These are phyloP conservation scores for Artibeus lituratus DNA, from an alignment of 2,797 vertebrate genomes.

Conservation along the genomic window DNA sequence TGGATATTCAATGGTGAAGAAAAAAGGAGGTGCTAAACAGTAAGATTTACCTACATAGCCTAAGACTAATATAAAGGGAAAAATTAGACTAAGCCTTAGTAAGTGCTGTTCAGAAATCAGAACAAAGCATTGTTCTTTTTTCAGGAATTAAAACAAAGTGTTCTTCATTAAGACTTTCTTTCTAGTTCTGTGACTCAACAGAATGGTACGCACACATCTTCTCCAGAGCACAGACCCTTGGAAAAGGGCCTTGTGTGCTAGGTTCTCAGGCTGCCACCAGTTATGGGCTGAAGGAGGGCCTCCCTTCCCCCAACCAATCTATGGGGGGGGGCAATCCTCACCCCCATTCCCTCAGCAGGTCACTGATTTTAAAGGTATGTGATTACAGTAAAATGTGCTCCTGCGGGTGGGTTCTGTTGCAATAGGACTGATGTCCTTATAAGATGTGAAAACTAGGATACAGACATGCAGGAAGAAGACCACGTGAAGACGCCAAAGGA, in stretches of 20 bases:
- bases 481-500: background rate
- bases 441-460: background rate
- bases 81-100: background rate
- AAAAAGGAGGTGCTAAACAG: background rate
- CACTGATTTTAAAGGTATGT: background rate
- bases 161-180: background rate
- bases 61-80: background rate
- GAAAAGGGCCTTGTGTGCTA: background rate
- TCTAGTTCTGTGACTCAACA: background rate
- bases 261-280: background rate
- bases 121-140: background rate
- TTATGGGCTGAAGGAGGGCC: background rate
- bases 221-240: background rate
- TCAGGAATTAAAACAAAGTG: background rate
- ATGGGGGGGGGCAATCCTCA: no score
- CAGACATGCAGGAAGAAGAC: background rate
- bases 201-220: background rate
- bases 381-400: background rate
- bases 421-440: background rate
- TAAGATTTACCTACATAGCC: background rate
- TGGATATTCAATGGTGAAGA: background rate
- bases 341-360: background rate
- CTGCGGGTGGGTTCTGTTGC: background rate
- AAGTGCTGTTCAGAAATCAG: background rate
- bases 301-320: background rate